These are phyloP conservation scores for Cotesia chilonis DNA, from an alignment of 1,140 invertebrate genomes.

Conservation along the genomic window DNA sequence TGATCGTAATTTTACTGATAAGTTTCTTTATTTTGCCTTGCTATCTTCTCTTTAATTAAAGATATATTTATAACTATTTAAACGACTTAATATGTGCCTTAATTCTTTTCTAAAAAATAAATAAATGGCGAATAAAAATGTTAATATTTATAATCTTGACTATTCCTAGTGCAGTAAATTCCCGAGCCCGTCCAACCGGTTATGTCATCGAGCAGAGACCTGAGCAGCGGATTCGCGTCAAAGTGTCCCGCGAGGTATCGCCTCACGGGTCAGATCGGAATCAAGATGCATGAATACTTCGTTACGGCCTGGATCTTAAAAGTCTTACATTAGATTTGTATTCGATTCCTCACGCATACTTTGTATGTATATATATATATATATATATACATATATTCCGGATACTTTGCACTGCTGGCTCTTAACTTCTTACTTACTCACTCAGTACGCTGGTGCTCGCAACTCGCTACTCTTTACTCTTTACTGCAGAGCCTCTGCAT, in stretches of 20 bases:
- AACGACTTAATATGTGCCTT: no score
- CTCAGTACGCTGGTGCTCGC: neutral
- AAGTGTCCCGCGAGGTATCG: slow-evolving; percentile 27
- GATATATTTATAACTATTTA: no score
- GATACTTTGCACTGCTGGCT: no score
- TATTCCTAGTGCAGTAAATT: neutral
- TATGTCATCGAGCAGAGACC: slow-evolving; percentile 37
- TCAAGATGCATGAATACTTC: slow-evolving; percentile 42
- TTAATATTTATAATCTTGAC: no score
- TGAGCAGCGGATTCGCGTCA: neutral
- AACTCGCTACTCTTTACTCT: no score
- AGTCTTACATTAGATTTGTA: neutral
- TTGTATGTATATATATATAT: neutral
- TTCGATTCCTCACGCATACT: slow-evolving; percentile 3
- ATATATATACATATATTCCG: no score
- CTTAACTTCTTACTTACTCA: neutral
- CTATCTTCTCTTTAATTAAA: no score
- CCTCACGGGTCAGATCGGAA: slow-evolving; percentile 40
- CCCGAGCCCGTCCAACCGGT: slow-evolving; percentile 22
- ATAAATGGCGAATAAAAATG: no score
- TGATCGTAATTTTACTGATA: no score
- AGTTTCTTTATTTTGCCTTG: no score
- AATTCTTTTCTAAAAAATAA: no score
- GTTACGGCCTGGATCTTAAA: slow-evolving; percentile 29
- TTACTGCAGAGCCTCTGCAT: slow-evolving; percentile 12